Conservation (phyloP, 30 jellyfish, hydroid and myxozoan genomes). For the Sanderia malayensis region DNA sequence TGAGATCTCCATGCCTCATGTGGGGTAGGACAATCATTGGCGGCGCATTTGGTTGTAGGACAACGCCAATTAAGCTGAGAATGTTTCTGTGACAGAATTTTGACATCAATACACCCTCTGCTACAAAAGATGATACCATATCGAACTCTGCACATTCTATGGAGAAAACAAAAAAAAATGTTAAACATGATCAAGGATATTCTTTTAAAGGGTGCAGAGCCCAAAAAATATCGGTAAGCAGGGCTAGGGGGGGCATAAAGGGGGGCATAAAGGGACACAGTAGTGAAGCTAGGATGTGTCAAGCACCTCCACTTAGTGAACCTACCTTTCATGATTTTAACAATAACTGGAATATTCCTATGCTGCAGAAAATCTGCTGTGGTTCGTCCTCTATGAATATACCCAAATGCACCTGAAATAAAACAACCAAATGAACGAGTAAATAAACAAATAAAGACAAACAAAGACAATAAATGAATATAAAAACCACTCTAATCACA, state of each 20-base stretch:
- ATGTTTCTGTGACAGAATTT: constrained; percentile 65
- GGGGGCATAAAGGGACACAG: too few species aligned
- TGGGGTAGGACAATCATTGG: constrained; percentile 84
- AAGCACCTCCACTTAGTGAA: too few species aligned
- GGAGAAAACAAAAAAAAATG: too few species aligned
- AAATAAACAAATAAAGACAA: too few species aligned
- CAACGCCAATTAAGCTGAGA: constrained; percentile 75
- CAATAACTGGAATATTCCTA: constrained; percentile 60
- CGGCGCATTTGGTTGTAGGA: constrained; percentile 69
- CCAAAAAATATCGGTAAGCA: too few species aligned
- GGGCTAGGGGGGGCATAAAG: too few species aligned
- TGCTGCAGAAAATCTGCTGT: constrained; percentile 41
- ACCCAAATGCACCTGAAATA: constrained; percentile 69
- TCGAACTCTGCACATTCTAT: constrained; percentile 70
- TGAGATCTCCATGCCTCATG: constrained; percentile 85
- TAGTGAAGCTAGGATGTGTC: too few species aligned
- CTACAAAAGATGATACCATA: constrained; percentile 70
- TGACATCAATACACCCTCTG: constrained; percentile 82
- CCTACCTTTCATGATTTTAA: constrained; percentile 72
- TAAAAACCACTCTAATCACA: too few species aligned
- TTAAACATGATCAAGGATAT: too few species aligned
- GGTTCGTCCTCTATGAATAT: constrained; percentile 75
- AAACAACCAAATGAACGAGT: neutral
- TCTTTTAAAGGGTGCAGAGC: too few species aligned
- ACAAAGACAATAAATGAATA: too few species aligned